These are phyloP conservation scores for Oryzias curvinotus DNA, from an alignment of 2,113 vertebrate genomes.

Conservation along the genomic window DNA sequence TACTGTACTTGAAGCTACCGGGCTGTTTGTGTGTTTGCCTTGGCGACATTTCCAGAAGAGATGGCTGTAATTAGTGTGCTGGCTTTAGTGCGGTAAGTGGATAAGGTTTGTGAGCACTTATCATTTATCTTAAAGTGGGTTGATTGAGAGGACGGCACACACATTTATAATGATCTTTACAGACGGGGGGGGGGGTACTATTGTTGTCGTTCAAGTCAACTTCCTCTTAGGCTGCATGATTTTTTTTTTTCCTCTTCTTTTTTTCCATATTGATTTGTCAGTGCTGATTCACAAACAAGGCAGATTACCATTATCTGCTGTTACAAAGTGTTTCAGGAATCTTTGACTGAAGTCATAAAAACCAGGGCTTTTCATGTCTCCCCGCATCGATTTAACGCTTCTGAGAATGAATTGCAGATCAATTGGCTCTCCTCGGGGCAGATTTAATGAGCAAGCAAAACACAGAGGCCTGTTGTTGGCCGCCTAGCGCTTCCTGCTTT, in stretches of 20 bases:
- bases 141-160: conserved; percentile 25
- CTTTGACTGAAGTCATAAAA: conserved; percentile 76
- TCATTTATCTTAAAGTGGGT: conserved; percentile 48
- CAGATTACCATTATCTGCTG: conserved; percentile 77
- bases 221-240: conserved; percentile 62
- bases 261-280: conserved; percentile 68
- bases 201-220: conserved; percentile 77
- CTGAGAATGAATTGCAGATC: conserved; percentile 83
- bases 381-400: conserved; percentile 78
- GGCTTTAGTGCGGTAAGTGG: conserved; percentile 44
- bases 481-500: conserved; percentile 17
- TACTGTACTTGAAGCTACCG: conserved; percentile 56
- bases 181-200: conserved; percentile 23
- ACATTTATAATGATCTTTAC: conserved; percentile 29
- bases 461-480: conserved; percentile 68
- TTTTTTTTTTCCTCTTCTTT: neutral
- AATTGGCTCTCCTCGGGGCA: conserved; percentile 79
- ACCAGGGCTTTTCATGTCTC: conserved; percentile 78
- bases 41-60: conserved; percentile 25
- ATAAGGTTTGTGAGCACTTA: conserved; percentile 32
- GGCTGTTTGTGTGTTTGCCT: conserved; percentile 62
- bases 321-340: conserved; percentile 79
- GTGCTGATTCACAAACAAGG: conserved; percentile 75
- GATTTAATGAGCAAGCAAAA: conserved; percentile 78
- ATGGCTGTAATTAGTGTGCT: conserved; percentile 41